Conservation (phyloP, 2,888 invertebrate species). For the Emesis castigata region DNA sequence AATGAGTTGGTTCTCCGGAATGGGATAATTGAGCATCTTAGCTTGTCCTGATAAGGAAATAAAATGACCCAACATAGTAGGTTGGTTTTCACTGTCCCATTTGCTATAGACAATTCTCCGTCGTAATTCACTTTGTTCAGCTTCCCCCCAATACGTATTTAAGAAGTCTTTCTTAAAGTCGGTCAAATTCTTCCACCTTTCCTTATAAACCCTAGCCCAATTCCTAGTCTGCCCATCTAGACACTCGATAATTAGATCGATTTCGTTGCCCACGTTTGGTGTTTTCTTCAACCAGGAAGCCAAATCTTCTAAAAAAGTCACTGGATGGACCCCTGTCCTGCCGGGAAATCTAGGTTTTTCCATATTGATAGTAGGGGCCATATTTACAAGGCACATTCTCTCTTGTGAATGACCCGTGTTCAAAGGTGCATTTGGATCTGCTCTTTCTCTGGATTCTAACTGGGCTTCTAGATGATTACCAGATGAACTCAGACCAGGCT, state of each 20-base stretch:
- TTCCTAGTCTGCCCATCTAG: not conserved
- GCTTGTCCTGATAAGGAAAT: conserved; percentile 14
- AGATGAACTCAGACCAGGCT: too few species aligned
- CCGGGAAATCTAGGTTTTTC: not conserved
- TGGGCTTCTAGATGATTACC: too few species aligned
- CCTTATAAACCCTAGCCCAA: not conserved
- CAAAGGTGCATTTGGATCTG: too few species aligned
- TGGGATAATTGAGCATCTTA: conserved; percentile 17
- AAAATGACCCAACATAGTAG: conserved; percentile 19
- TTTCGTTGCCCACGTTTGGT: not conserved
- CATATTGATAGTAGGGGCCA: not conserved
- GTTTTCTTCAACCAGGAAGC: not conserved
- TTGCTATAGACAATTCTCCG: not conserved
- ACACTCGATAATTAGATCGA: not conserved
- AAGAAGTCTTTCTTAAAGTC: not conserved
- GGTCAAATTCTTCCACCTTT: not conserved
- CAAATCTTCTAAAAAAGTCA: not conserved
- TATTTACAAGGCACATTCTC: not conserved
- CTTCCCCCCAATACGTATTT: conserved; percentile 13
- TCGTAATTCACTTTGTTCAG: conserved; percentile 10
- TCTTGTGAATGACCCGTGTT: too few species aligned
- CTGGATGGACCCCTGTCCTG: not conserved
- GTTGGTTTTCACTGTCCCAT: not conserved
- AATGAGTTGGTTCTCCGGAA: conserved; percentile 31
- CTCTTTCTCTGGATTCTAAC: too few species aligned